Evolutionary conservation across 2,888 invertebrate genomes (phyloP).

Genomic region (Balanococcus diminutus): DNA sequence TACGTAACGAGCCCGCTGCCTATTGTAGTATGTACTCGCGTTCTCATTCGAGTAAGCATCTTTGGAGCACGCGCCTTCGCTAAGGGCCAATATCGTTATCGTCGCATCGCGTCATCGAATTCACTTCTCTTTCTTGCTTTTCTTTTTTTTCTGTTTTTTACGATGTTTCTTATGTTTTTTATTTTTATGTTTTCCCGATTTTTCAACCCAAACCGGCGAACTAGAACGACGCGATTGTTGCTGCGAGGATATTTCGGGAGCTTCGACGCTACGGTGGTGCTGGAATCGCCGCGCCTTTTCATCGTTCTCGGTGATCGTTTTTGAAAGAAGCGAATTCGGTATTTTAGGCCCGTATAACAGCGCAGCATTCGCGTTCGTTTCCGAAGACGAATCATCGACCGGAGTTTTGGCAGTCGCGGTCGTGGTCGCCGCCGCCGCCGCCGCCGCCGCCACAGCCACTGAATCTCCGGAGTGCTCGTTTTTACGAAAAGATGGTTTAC

Average conservation of each 20-base stretch:
- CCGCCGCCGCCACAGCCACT: no score
- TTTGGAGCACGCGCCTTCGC: no score
- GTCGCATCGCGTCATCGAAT: no score
- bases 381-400: neutral
- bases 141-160: neutral
- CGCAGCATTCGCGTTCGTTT: neutral
- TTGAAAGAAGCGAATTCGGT: neutral
- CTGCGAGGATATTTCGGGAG: neutral
- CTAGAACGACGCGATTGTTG: neutral
- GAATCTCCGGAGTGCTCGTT: neutral
- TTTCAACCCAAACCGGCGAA: slow-evolving; percentile 42
- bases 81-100: no score
- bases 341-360: neutral
- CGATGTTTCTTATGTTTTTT: slow-evolving; percentile 48
- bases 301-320: no score
- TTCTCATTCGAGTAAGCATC: no score
- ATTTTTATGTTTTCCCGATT: slow-evolving; percentile 32
- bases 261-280: neutral
- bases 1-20: no score
- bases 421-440: neutral
- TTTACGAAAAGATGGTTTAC: neutral
- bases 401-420: no score
- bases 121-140: neutral
- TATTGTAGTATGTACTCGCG: no score
- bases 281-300: neutral